Evolutionary conservation across 1,140 invertebrate species (phyloP).

Genomic region (Chironomus striatipennis): DNA sequence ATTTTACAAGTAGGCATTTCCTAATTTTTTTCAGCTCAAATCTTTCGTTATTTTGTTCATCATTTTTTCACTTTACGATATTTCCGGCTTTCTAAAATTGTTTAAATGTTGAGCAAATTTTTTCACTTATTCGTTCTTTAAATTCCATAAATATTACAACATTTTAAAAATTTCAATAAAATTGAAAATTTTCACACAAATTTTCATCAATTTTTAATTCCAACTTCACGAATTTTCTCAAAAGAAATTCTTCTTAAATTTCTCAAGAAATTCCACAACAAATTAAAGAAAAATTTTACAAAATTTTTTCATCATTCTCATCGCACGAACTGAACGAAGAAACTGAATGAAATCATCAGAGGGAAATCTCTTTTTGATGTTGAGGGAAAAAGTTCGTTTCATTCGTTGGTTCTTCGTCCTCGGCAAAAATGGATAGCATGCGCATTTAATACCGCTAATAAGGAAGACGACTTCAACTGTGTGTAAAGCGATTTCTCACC

Average conservation of each 20-base stretch:
- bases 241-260: background rate
- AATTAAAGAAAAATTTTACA: background rate
- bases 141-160: too few relatives aligned
- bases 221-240: background rate
- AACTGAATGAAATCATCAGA: slow-evolving; percentile 22
- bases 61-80: too few relatives aligned
- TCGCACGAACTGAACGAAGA: background rate
- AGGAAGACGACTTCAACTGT: background rate
- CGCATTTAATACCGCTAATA: background rate
- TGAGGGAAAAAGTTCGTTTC: background rate
- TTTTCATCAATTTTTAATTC: background rate
- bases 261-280: background rate
- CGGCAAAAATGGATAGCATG: background rate
- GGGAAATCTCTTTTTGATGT: slow-evolving; percentile 17
- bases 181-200: too few relatives aligned
- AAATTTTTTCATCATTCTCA: background rate
- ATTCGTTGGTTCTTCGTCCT: background rate
- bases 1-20: too few relatives aligned
- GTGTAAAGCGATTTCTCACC: background rate
- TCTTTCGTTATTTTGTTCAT: too few relatives aligned
- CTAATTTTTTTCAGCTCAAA: too few relatives aligned
- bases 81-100: too few relatives aligned
- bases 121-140: too few relatives aligned
- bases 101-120: too few relatives aligned
- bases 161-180: too few relatives aligned